Percentiles rank a stretch among this genome's conserved stretches.
Conservation (phyloP, 2,113 vertebrate genomes). For the Brienomyrus brachyistius region DNA sequence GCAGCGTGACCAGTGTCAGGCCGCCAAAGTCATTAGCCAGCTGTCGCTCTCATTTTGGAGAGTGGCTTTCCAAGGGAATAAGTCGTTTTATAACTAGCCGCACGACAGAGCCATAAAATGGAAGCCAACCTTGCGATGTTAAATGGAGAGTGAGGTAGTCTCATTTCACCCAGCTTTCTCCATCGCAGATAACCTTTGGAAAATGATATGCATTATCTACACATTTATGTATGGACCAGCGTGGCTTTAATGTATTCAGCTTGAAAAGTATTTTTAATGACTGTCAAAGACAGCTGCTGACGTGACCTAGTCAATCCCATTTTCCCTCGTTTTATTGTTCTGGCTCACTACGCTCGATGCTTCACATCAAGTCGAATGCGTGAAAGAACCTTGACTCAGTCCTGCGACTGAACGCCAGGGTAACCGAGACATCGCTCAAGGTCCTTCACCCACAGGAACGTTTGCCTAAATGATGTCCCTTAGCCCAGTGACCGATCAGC, state of each 20-base stretch:
- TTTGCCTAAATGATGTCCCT: background rate
- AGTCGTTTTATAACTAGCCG: background rate
- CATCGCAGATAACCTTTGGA: background rate
- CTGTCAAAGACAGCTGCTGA: background rate
- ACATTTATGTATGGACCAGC: background rate
- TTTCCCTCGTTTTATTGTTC: background rate
- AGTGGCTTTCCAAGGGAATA: slow-evolving; percentile 3
- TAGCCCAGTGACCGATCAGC: background rate
- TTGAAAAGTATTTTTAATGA: background rate
- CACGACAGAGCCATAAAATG: background rate
- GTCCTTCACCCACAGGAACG: background rate
- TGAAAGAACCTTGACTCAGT: background rate
- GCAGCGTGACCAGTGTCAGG: background rate
- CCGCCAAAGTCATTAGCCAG: background rate
- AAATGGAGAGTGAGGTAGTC: background rate
- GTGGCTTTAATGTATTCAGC: background rate
- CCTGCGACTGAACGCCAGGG: background rate
- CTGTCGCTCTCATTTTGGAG: slow-evolving; percentile 3
- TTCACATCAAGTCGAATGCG: background rate
- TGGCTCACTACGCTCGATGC: background rate
- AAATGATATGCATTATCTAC: background rate
- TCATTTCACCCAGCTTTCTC: background rate
- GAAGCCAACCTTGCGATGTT: background rate
- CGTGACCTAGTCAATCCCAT: background rate
- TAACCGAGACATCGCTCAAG: background rate